These are phyloP conservation scores for Aricia artaxerxes DNA, from an alignment of 2,888 invertebrate genomes.

Conservation along the genomic window DNA sequence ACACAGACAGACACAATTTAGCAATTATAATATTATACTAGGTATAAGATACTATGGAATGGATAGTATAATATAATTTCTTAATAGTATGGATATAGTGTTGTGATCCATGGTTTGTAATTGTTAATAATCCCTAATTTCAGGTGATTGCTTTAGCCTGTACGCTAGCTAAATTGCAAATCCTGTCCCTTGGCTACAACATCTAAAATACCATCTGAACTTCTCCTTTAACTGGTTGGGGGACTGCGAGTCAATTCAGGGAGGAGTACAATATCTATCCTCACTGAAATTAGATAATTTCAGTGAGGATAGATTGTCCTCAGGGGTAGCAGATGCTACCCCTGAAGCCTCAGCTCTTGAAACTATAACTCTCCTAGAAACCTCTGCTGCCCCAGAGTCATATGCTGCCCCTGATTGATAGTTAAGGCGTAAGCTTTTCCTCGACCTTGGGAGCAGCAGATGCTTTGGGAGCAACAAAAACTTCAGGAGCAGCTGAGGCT, in stretches of 20 bases:
- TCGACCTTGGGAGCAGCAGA: background rate
- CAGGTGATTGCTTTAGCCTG: constrained; percentile 53
- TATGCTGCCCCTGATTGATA: background rate
- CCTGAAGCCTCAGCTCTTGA: no score
- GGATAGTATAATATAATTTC: no score
- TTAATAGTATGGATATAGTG: constrained; percentile 42
- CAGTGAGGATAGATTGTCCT: no score
- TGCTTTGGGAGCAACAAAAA: background rate
- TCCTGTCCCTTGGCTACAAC: constrained; percentile 41
- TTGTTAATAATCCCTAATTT: constrained; percentile 20
- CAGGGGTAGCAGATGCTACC: no score
- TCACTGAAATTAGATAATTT: no score
- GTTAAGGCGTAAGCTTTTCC: background rate
- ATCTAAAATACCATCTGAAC: no score
- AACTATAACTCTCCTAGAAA: background rate
- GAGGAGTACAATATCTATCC: no score
- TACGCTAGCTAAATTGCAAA: constrained; percentile 54
- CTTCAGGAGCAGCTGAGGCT: background rate
- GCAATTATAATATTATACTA: no score
- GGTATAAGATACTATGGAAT: no score
- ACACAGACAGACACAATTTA: no score
- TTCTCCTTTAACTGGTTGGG: no score
- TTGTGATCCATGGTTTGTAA: background rate
- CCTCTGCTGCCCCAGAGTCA: background rate
- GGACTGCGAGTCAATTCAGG: no score